phyloP scores from a whole-genome alignment of 2,113 vertebrate species.

The Tretioscincus oriximinensis region DNA sequence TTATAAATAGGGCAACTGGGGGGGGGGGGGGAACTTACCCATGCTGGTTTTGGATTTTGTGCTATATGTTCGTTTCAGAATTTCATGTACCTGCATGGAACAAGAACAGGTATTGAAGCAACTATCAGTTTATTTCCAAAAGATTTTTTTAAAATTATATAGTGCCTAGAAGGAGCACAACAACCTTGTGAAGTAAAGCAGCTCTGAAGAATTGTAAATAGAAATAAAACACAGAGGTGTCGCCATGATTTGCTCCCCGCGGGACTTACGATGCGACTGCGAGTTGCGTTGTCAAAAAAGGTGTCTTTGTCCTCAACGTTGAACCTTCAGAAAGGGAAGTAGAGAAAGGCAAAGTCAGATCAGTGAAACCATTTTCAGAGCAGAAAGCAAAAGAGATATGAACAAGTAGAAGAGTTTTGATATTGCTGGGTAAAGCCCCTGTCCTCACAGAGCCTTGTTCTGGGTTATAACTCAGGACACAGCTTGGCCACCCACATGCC shows the following conservation, averaged over 20 bases:
- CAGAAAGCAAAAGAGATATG: not conserved
- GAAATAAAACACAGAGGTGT: not conserved
- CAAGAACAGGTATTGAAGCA: not conserved
- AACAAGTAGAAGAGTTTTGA: not conserved
- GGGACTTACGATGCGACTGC: slow-evolving; percentile 91
- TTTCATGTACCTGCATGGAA: slow-evolving; percentile 86
- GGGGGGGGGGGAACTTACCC: no score
- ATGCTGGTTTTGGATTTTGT: slow-evolving; percentile 87
- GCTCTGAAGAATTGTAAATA: no score
- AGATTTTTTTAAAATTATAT: no score
- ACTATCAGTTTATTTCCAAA: not conserved
- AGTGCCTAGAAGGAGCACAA: no score
- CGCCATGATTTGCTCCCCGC: not conserved
- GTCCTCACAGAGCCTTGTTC: no score
- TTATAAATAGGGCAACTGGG: no score
- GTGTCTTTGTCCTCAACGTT: slow-evolving; percentile 90
- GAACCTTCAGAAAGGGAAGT: slow-evolving; percentile 74
- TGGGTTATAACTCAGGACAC: no score
- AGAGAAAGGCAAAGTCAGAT: not conserved
- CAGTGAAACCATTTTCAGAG: not conserved
- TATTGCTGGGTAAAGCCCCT: no score
- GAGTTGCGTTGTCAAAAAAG: slow-evolving; percentile 91
- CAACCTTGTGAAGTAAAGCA: no score
- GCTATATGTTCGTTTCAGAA: slow-evolving; percentile 87
- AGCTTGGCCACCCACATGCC: no score